Conservation (phyloP, 2,113 vertebrate genomes). For the Mellivora capensis region DNA sequence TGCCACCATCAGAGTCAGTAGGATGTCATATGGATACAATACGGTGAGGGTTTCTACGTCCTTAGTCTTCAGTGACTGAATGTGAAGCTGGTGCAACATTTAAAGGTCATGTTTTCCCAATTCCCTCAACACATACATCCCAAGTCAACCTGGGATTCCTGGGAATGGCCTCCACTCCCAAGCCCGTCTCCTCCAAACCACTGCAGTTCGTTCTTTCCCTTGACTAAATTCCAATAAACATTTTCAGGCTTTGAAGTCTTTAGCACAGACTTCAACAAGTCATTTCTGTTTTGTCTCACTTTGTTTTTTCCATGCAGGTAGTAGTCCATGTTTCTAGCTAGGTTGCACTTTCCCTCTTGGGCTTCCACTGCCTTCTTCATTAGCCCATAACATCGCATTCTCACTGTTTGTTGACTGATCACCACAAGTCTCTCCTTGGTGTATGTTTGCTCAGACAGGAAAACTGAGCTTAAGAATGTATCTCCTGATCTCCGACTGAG, state of each 20-base stretch:
- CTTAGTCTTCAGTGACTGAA: not conserved
- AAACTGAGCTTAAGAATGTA: not conserved
- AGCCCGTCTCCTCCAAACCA: not conserved
- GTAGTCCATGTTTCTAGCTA: not conserved
- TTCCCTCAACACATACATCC: not conserved
- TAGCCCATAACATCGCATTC: not conserved
- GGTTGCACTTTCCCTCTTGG: not conserved
- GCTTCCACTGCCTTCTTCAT: not conserved
- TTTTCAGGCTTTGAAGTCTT: not conserved
- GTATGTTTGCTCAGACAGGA: not conserved
- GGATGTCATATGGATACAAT: not conserved
- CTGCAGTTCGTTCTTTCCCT: not conserved
- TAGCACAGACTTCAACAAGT: not conserved
- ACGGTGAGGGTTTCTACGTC: no score
- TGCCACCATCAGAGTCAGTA: not conserved
- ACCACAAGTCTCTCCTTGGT: not conserved
- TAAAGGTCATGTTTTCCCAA: not conserved
- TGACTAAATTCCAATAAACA: not conserved
- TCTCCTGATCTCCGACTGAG: not conserved
- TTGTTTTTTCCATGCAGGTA: not conserved
- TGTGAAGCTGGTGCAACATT: not conserved
- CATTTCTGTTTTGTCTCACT: not conserved
- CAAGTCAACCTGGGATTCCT: not conserved
- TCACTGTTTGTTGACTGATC: not conserved
- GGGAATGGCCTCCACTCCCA: not conserved